Conservation (phyloP, 2,888 invertebrate species). For the Sycophila texana region DNA sequence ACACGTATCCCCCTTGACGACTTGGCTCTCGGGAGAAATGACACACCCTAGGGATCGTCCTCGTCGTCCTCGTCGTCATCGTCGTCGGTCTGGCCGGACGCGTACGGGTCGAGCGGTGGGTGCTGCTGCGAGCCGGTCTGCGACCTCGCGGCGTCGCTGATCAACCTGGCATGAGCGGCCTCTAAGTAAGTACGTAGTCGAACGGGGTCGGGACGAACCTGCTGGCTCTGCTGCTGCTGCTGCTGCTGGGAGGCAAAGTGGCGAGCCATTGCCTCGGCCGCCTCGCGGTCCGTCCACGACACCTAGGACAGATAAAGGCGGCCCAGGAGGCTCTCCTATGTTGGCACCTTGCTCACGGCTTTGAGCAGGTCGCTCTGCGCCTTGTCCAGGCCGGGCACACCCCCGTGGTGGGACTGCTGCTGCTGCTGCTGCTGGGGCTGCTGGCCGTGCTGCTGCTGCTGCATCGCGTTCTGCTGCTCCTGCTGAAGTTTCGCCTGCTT, state of each 20-base stretch:
- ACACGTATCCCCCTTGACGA: background rate
- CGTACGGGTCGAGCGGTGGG: conserved; percentile 25
- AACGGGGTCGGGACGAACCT: conserved; percentile 58
- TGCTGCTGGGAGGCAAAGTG: conserved; percentile 26
- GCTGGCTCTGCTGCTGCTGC: conserved; percentile 12
- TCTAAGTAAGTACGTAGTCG: conserved; percentile 74
- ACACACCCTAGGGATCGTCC: conserved; percentile 72
- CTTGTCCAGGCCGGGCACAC: conserved; percentile 86
- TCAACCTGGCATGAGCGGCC: conserved; percentile 51
- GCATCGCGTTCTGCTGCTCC: conserved; percentile 93
- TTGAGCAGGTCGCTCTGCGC: conserved; percentile 86
- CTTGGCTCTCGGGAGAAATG: conserved; percentile 60
- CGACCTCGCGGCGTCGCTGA: conserved; percentile 8
- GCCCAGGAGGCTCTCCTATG: conserved; percentile 79
- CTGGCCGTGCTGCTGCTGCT: conserved; percentile 92
- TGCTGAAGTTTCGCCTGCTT: conserved; percentile 92
- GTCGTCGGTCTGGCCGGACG: conserved; percentile 64
- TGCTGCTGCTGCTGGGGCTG: conserved; percentile 88
- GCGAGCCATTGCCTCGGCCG: conserved; percentile 36
- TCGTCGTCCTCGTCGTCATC: too few relatives aligned
- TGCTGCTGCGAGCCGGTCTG: conserved; percentile 37
- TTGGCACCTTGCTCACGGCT: conserved; percentile 86
- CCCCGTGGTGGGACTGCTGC: conserved; percentile 85
- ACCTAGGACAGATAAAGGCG: conserved; percentile 61
- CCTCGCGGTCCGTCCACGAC: conserved; percentile 56